Base-by-base conservation (phyloP, 2,888 invertebrate species). In the Euproctis similis region DNA sequence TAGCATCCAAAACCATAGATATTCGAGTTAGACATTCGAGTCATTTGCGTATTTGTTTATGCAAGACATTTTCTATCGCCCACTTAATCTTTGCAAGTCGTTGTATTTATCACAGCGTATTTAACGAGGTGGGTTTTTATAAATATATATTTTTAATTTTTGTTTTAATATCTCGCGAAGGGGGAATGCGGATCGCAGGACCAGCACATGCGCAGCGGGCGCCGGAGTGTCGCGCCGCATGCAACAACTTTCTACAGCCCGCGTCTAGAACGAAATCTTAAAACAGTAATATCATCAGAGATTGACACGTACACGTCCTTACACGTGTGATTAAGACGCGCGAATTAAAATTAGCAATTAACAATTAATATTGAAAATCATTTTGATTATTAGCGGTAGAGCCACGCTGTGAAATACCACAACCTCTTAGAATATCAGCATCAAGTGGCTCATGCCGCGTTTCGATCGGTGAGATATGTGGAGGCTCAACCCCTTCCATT, bases 231-330 rank as follows among this genome's bases (percentile, higher is more conserved):
- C 82, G 82, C 82, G 82, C 69, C 82, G 57, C 81, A 70, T 80
- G 64, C 78, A 78, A 82, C 84, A 78, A 82, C 84, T 84, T 84
- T 84, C 84, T 84, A 84, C 84, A 66, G 59, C 69, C 61, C n/a
- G 68, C 71, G 78, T 82, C 80, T 82, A 82, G 75, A 84, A 64
- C 76, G 65, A n/a, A n/a, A 65, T 76, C 69, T 77, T 80, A 78
- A 76, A n/a, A 77, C 81, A 60, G 80, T 80, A 82, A 82, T n/a
- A n/a, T 82, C 81, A 70, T 68, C 66, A 66, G 80, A n/a, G n/a
- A 78, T 81, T 81, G 82, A 81, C n/a, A n/a, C n/a, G n/a, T n/a
- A n/a, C n/a, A n/a, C 78, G 76, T 70, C 76, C 75, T 74, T 62
- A 60, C 51, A 57, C 62, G 71, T n/a, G 77, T 72, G 65, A 62